A percentile compares a stretch with the other conserved stretches of the same genome.
These are phyloP conservation scores for Tiliqua scincoides DNA, from an alignment of 2,113 vertebrate species.

Conservation along the genomic window DNA sequence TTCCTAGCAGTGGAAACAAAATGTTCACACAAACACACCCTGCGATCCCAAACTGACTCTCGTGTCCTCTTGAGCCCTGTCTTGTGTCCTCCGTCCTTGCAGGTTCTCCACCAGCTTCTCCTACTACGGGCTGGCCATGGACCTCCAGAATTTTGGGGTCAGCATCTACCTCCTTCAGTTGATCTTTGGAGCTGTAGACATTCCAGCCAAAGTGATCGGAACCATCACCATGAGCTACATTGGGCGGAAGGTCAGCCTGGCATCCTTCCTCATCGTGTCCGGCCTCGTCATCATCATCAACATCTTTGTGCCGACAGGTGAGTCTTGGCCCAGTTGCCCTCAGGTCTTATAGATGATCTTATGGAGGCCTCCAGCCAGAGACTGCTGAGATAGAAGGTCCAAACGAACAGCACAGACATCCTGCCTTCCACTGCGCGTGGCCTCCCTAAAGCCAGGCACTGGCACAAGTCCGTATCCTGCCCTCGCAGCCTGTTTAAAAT, in stretches of 20 bases:
- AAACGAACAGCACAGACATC: too few species aligned
- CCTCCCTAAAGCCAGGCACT: too few species aligned
- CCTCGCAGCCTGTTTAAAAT: too few species aligned
- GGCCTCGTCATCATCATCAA: conserved; percentile 77
- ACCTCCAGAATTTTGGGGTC: conserved; percentile 92
- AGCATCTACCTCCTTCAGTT: conserved; percentile 91
- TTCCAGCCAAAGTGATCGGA: conserved; percentile 86
- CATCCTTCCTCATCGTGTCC: conserved; percentile 75
- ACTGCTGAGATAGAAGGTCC: neutral
- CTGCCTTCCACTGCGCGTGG: too few species aligned
- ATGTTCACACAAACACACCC: too few species aligned
- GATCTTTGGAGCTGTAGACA: conserved; percentile 88
- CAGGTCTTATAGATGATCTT: too few species aligned
- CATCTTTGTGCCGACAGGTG: conserved; percentile 86
- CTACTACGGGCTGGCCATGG: conserved; percentile 92
- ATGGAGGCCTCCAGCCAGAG: neutral
- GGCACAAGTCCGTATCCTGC: too few species aligned
- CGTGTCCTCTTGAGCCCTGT: neutral
- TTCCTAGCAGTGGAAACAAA: too few species aligned
- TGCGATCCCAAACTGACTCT: too few species aligned
- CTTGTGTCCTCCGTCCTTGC: neutral
- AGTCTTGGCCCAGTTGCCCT: neutral
- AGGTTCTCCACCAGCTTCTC: conserved; percentile 91
- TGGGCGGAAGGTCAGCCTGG: conserved; percentile 83
- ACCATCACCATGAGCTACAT: conserved; percentile 80